Evolutionary conservation across 2,797 vertebrate genomes (phyloP).

Genomic region (Pseudochirops cupreus): DNA sequence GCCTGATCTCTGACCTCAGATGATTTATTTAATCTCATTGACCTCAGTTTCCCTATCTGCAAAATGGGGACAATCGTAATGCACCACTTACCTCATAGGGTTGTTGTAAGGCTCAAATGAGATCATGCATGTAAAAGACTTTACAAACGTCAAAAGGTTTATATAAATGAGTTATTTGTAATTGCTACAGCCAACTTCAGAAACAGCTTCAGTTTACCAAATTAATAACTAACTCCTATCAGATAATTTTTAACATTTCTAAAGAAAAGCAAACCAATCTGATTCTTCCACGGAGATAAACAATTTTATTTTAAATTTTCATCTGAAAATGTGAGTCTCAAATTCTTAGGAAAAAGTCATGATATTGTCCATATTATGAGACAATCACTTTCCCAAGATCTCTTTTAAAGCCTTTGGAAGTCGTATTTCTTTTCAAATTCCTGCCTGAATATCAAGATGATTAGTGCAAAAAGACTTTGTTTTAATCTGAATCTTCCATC

Average conservation of each 20-base stretch:
- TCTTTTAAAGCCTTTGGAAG: background rate
- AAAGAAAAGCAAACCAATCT: background rate
- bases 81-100: background rate
- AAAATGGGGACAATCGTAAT: background rate
- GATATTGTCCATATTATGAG: background rate
- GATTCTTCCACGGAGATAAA: background rate
- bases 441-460: background rate
- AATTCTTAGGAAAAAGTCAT: background rate
- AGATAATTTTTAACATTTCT: background rate
- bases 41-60: background rate
- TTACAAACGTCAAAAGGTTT: background rate
- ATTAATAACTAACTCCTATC: background rate
- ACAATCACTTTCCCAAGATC: background rate
- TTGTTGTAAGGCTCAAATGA: background rate
- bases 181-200: background rate
- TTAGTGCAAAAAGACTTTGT: background rate
- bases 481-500: background rate
- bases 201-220: background rate
- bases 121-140: background rate
- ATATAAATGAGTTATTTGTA: background rate
- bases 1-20: background rate
- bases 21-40: background rate
- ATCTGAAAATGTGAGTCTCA: background rate
- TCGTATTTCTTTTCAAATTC: background rate
- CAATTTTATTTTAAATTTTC: background rate